Percentiles rank a stretch among this genome's conserved stretches.
phyloP scores from a whole-genome alignment of 1,140 invertebrate genomes.

The Brachionus koreanus region DNA sequence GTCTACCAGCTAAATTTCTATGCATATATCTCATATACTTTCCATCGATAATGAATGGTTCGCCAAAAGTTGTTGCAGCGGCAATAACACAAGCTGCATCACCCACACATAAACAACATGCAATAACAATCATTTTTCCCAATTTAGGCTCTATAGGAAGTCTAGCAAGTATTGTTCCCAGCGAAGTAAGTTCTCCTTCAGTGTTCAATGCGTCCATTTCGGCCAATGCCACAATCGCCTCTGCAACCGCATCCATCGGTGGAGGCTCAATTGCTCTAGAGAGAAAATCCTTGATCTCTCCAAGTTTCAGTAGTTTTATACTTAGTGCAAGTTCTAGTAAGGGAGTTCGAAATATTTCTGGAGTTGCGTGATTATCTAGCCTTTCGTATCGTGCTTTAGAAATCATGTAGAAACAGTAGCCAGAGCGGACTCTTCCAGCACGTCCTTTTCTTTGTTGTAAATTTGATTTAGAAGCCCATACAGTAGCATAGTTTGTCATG shows the following conservation, averaged over 20 bases:
- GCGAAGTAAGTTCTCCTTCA: slow-evolving; percentile 60
- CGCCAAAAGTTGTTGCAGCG: slow-evolving; percentile 8
- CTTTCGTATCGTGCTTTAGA: slow-evolving; percentile 55
- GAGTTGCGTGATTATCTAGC: slow-evolving; percentile 52
- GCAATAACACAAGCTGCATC: slow-evolving; percentile 39
- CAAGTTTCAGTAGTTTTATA: slow-evolving; percentile 59
- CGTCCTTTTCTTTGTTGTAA: slow-evolving; percentile 66
- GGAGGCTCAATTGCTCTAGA: slow-evolving; percentile 61
- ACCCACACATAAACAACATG: slow-evolving; percentile 57
- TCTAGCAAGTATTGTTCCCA: slow-evolving; percentile 59
- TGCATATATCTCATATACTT: slow-evolving; percentile 48
- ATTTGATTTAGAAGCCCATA: slow-evolving; percentile 65
- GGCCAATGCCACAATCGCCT: slow-evolving; percentile 52
- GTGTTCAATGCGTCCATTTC: slow-evolving; percentile 61
- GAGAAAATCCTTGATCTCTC: slow-evolving; percentile 55
- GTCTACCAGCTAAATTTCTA: slow-evolving; percentile 70
- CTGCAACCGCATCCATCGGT: slow-evolving; percentile 60
- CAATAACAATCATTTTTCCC: slow-evolving; percentile 61
- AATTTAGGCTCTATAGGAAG: slow-evolving; percentile 61
- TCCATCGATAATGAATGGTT: slow-evolving; percentile 10
- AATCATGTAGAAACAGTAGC: slow-evolving; percentile 74
- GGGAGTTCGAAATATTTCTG: slow-evolving; percentile 91
- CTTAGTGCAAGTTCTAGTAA: slow-evolving; percentile 70
- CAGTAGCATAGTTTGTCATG: slow-evolving; percentile 60
- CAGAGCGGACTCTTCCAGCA: slow-evolving; percentile 68